Base-by-base conservation (phyloP, 2,797 vertebrate species). In the Phalanger gymnotis region DNA sequence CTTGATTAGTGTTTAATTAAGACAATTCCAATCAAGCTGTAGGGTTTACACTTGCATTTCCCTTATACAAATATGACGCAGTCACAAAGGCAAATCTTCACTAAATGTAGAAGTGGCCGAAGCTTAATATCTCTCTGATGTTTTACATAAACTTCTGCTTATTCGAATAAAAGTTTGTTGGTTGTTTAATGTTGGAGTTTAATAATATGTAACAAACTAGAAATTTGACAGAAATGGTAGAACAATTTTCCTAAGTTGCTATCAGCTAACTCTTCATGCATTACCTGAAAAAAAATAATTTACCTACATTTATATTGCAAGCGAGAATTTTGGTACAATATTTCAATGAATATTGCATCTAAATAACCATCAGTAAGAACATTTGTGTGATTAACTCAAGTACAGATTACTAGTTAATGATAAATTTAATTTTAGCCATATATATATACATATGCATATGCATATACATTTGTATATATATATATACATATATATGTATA, bases 1-100 rank as follows among this genome's bases (percentile, higher is more conserved):
- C 96, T 97, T 98, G 97, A 93, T 98, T 98, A 96, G 94, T 96
- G 54, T 93, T 98, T 97, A 97, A 98, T 97, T 94, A 97, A 97
- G 90, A 92, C 96, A 94, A 96, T 98, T 98, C 97, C 90, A 98
- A 40, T 97, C 96, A 98, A 95, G 95, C 92, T 94, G 87, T 92
- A 93, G 95, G 95, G 34, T 96, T 94, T 94, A 93, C 93, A 96
- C 91, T 58, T 96, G 90, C 96, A 94, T 98, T 98, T 98, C 94
- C 96, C 96, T 97, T 95, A 95, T 96, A 31, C 97, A 97, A n/a
- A 96, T 97, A 94, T 97, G 96, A 96, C 97, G 95, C 98, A 97
- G 90, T 54, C 95, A 51, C 61, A 93, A 97, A 97, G 95, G 93
- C 96, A 96, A 96, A 13, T n/a, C 95, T 90, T 98, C 90, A 93